Evolutionary conservation across 2,888 invertebrate species (phyloP), one percentile per base, ranked within the genome.

Genomic region (Cheilosia impressa): DNA sequence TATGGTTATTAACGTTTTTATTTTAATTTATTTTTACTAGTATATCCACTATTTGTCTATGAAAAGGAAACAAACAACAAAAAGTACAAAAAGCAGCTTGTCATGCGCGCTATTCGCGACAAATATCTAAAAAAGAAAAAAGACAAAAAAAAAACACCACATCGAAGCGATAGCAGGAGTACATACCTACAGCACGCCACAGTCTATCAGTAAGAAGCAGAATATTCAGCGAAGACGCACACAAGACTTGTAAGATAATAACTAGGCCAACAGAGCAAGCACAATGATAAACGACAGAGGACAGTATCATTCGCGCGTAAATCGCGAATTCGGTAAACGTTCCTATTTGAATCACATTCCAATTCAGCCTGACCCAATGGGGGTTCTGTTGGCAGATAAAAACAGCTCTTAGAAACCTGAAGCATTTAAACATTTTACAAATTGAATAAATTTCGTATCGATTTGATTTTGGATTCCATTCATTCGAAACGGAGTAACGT

Each of bases 11-110:
- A 60, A 53, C 52, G 9, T 52, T 52, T 62, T 60, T 24, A 62
- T 72, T 72, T 72, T 52, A 62, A 72, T 60, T 53, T 72, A 41
- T 50, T 60, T 72, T 41, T 47, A 71, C 58, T 58, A 58, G 58
- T 43, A 43, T n/a, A 55, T 45, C 24, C 31, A 71, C 58, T 50
- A 71, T 60, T 60, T 62, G 41, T 60, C 66, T 66, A 65, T 65
- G 52, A 9, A 41, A 38, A 2, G 34, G 41, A 65, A 38, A 52
- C 19, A 52, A 50, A 63, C 34, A 50, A 50, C 7, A 52, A 50
- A 38, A 24, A 65, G 5, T 2, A n/a, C 45, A 7, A 45, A 45
- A n/a, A 47, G 9, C 19, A 17, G 3, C 7, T 52, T 43, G 72
- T 43, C 72, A 72, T 72, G 62, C 72, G 72, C 72, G 60, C 57